Evolutionary conservation across 2,113 vertebrate species (phyloP).

Genomic region (Aix galericulata): DNA sequence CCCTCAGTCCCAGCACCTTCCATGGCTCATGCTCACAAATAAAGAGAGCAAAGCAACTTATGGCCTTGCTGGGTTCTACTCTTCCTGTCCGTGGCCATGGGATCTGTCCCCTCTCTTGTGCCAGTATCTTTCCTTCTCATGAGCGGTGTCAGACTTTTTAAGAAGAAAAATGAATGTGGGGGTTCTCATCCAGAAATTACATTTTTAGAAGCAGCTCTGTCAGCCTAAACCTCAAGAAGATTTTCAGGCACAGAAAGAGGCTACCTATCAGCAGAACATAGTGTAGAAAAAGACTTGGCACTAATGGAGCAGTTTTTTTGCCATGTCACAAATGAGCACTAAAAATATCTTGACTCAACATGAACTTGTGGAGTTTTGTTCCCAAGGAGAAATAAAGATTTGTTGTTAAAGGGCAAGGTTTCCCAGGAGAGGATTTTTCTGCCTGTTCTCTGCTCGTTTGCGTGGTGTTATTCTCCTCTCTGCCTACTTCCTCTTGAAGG

Average conservation of each 20-base stretch:
- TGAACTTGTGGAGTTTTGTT: neutral
- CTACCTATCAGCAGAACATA: neutral
- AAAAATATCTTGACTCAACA: conserved; percentile 18
- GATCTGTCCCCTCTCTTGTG: neutral
- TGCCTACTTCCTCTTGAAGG: neutral
- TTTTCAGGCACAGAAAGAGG: neutral
- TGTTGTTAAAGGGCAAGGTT: neutral
- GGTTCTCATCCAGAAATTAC: neutral
- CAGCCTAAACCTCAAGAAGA: neutral
- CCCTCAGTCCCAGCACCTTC: neutral
- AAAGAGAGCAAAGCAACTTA: neutral
- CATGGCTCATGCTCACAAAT: neutral
- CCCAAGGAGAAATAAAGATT: neutral
- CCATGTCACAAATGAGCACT: neutral
- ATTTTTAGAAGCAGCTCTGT: neutral
- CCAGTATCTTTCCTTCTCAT: neutral
- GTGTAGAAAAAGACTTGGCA: neutral
- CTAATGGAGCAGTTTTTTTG: neutral
- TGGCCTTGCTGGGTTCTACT: neutral
- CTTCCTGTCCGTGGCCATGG: accelerated
- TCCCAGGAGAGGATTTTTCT: neutral
- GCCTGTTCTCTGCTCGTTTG: neutral
- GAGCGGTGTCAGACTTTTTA: neutral
- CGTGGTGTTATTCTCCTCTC: neutral
- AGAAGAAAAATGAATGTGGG: neutral